Percentiles rank a stretch among this genome's conserved stretches.
phyloP scores from a whole-genome alignment of 2,113 vertebrate genomes.

The Hippocampus comes region DNA sequence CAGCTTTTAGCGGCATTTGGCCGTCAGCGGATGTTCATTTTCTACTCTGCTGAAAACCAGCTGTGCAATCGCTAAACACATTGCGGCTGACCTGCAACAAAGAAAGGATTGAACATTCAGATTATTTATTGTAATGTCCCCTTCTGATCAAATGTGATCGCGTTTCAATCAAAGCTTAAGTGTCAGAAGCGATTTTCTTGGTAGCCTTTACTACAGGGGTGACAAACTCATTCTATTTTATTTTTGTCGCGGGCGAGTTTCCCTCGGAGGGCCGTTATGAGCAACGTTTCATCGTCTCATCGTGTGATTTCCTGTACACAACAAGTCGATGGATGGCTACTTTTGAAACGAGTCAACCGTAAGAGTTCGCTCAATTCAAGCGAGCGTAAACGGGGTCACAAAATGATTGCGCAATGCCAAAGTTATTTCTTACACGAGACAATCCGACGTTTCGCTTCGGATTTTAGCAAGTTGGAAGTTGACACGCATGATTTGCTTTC shows the following conservation, averaged over 20 bases:
- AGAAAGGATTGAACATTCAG: slow-evolving; percentile 42
- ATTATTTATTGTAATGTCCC: slow-evolving; percentile 39
- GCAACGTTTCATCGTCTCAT: too few species aligned
- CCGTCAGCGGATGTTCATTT: slow-evolving; percentile 45
- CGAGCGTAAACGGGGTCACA: too few species aligned
- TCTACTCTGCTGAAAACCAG: slow-evolving; percentile 44
- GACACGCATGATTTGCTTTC: too few species aligned
- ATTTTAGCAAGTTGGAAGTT: too few species aligned
- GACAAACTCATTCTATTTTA: background rate
- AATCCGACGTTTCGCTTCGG: too few species aligned
- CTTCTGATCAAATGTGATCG: slow-evolving; percentile 27
- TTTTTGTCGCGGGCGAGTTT: background rate
- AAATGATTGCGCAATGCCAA: too few species aligned
- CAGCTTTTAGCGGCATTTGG: slow-evolving; percentile 51
- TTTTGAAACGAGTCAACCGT: too few species aligned
- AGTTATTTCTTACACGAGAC: too few species aligned
- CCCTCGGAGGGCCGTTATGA: too few species aligned
- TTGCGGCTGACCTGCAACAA: slow-evolving; percentile 45
- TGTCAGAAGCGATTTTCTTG: background rate
- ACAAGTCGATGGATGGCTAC: too few species aligned
- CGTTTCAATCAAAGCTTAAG: slow-evolving; percentile 38
- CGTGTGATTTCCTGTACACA: too few species aligned
- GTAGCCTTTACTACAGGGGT: slow-evolving; percentile 10
- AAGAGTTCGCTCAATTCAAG: too few species aligned
- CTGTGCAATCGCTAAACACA: slow-evolving; percentile 52